phyloP scores from a whole-genome alignment of 2,113 vertebrate species.

The Triplophysa siluroides region DNA sequence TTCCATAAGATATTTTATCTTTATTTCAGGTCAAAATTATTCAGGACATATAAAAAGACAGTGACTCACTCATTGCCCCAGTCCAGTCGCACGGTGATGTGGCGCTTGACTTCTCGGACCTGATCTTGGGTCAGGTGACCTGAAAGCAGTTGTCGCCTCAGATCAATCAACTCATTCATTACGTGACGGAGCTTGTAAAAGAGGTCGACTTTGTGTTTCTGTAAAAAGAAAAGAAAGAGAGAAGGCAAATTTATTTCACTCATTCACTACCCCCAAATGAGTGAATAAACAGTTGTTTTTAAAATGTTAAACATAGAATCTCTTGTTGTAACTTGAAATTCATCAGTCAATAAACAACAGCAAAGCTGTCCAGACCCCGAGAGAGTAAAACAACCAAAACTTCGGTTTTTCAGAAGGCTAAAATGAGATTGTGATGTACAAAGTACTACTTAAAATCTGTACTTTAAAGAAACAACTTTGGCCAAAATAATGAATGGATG shows the following conservation, averaged over 20 bases:
- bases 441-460: too few relatives aligned
- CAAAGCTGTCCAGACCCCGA: not conserved
- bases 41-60: not conserved
- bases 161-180: conserved; percentile 97
- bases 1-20: too few relatives aligned
- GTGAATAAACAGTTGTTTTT: too few relatives aligned
- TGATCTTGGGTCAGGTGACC: conserved; percentile 96
- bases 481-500: too few relatives aligned
- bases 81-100: conserved; percentile 93
- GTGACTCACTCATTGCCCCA: conserved; percentile 97
- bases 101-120: conserved; percentile 92
- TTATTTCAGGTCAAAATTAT: too few relatives aligned
- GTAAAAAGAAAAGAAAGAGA: conserved; percentile 30
- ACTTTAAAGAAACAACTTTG: too few relatives aligned
- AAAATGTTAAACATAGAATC: not conserved
- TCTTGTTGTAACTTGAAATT: not conserved
- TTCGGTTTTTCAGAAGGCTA: too few relatives aligned
- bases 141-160: conserved; percentile 90
- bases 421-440: too few relatives aligned
- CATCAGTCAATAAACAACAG: not conserved
- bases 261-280: too few relatives aligned
- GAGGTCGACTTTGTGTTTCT: conserved; percentile 97
- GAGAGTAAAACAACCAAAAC: not conserved
- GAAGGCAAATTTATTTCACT: not conserved
- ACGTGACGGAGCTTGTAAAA: conserved; percentile 98